Evolutionary conservation across 2,113 vertebrate genomes (phyloP), one percentile per base, ranked within the genome.

Genomic region (Pristiophorus japonicus): DNA sequence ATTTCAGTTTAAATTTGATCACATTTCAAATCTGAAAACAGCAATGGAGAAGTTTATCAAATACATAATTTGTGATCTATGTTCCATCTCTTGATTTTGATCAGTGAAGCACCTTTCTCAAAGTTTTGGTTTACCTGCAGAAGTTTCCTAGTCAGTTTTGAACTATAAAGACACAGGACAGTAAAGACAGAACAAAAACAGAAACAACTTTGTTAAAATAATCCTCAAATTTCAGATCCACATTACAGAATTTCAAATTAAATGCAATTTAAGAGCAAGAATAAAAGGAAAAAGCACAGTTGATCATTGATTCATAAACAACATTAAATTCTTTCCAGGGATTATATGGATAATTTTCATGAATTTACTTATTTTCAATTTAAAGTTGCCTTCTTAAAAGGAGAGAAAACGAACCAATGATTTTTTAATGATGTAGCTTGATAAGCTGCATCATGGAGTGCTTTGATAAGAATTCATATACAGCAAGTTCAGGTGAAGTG

Each of bases 141-240:
- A 97, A 97, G 98, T 97, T 98, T 99, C 99, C 98, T 99, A 99
- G 97, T 99, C 99, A 99, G 98, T 99, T 98, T 98, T 99, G 98
- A 98, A 99, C 98, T 99, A 99, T 96, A 98, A 97, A 99, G 98
- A 98, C 98, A 98, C 98, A 98, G 98, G 98, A 97, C 97, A 98
- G 98, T 98, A 98, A 98, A 99, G 98, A 99, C 98, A 98, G 99
- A 98, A 99, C 98, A 98, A 62, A 65, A 93, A 90, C 51, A 93
- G 62, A 93, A 97, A 99, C 98, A 99, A 97, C 98, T 98, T 98
- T 98, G 98, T 99, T 99, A 99, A 99, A 96, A 97, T 95, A 96
- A 96, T 96, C 96, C 97, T 95, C 96, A 96, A 11, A 97, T 96
- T 97, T 96, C 95, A 59, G 97, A 97, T 97, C 96, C 97, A 97